Evolutionary conservation across 1,140 invertebrate species (phyloP).

Genomic region (Drosophila gunungcola): DNA sequence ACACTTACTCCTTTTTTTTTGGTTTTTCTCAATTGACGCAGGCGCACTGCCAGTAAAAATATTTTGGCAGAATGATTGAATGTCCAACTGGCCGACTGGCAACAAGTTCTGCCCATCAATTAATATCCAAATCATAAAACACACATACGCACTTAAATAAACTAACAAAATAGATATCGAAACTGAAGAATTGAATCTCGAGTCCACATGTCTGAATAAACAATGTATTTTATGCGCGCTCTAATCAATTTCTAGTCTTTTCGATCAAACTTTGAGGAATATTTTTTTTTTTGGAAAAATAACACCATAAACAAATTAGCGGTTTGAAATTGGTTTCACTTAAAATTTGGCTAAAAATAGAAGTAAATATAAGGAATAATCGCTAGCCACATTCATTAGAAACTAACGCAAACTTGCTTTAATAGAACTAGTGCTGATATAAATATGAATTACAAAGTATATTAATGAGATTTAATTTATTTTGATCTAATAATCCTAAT

Average conservation of each 20-base stretch:
- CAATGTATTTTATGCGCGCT: background rate
- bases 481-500: slow-evolving; percentile 6
- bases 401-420: background rate
- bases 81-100: slow-evolving; percentile 61
- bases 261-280: background rate
- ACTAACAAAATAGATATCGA: background rate
- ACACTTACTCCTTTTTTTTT: slow-evolving; percentile 4
- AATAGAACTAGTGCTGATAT: slow-evolving; percentile 2
- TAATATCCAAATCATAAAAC: slow-evolving; percentile 67
- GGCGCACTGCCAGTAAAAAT: slow-evolving; percentile 50
- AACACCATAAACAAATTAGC: slow-evolving; percentile 60
- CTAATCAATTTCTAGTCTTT: slow-evolving; percentile 40
- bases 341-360: slow-evolving; percentile 22
- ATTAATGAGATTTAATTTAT: slow-evolving; percentile 13
- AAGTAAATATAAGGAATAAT: slow-evolving; percentile 12
- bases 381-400: slow-evolving; percentile 9
- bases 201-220: slow-evolving; percentile 13
- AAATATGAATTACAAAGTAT: slow-evolving; percentile 2
- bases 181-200: slow-evolving; percentile 15
- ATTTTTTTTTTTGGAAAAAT: slow-evolving; percentile 17
- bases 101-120: slow-evolving; percentile 71
- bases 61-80: slow-evolving; percentile 51
- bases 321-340: slow-evolving; percentile 5
- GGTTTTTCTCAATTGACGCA: slow-evolving; percentile 38
- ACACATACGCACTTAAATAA: slow-evolving; percentile 1